Conservation (phyloP, 2,888 invertebrate genomes). For the Drosophila neotestacea region DNA sequence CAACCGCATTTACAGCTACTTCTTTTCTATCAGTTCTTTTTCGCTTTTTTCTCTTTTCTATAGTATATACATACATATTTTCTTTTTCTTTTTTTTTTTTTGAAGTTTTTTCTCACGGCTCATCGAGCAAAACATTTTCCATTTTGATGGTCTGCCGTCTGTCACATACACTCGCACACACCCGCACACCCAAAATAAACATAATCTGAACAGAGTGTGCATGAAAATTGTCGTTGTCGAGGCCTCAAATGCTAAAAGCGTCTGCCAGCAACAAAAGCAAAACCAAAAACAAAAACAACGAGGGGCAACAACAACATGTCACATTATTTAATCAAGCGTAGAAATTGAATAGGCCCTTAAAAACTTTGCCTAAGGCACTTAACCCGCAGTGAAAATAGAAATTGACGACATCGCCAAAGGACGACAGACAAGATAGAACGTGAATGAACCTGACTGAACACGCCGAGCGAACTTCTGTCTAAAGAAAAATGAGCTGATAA, state of each 20-base stretch:
- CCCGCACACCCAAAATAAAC: slow-evolving; percentile 68
- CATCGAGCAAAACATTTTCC: slow-evolving; percentile 72
- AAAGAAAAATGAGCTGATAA: slow-evolving; percentile 73
- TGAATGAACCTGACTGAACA: slow-evolving; percentile 23
- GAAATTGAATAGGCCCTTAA: slow-evolving; percentile 81
- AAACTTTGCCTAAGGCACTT: slow-evolving; percentile 79
- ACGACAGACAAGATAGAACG: slow-evolving; percentile 42
- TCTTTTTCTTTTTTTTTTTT: slow-evolving; percentile 44
- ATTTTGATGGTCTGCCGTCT: slow-evolving; percentile 69
- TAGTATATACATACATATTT: background rate
- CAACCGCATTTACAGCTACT: slow-evolving; percentile 45
- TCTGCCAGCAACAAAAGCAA: slow-evolving; percentile 53
- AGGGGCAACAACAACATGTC: slow-evolving; percentile 53
- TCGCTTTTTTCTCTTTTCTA: slow-evolving; percentile 20
- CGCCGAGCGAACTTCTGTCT: slow-evolving; percentile 39
- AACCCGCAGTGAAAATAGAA: slow-evolving; percentile 78
- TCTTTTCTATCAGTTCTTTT: slow-evolving; percentile 27
- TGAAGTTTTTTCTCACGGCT: slow-evolving; percentile 71
- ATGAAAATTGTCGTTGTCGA: slow-evolving; percentile 62
- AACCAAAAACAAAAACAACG: slow-evolving; percentile 9
- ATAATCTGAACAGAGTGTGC: slow-evolving; percentile 73
- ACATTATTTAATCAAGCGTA: slow-evolving; percentile 81
- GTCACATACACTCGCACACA: slow-evolving; percentile 40
- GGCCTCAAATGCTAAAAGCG: slow-evolving; percentile 70
- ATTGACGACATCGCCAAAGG: slow-evolving; percentile 73